A percentile compares a stretch with the other conserved stretches of the same genome.
Conservation (phyloP, 2,797 vertebrate genomes). For the Nyctibius grandis region DNA sequence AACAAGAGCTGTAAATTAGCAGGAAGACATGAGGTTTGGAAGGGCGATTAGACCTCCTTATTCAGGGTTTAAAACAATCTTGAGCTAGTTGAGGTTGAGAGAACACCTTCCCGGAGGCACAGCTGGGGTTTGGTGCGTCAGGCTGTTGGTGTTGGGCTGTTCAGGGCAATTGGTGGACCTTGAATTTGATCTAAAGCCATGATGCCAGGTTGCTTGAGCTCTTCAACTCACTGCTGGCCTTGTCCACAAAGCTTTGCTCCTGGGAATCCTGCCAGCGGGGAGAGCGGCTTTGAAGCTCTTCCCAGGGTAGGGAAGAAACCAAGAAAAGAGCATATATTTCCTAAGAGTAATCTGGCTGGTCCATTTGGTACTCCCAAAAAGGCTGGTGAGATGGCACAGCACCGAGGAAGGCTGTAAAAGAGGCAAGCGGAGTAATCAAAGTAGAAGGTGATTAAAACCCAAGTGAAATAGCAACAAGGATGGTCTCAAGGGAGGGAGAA, state of each 20-base stretch:
- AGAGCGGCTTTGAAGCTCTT: constrained; percentile 11
- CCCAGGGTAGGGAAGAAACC: constrained; percentile 3
- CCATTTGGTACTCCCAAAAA: constrained; percentile 3
- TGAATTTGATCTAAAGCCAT: not conserved
- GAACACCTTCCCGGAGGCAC: not conserved
- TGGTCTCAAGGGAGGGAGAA: not conserved
- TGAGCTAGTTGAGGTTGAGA: not conserved
- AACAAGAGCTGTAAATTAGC: not conserved
- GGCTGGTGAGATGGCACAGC: not conserved
- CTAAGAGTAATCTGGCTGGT: constrained; percentile 1
- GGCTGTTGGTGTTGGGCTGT: not conserved
- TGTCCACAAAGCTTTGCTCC: not conserved
- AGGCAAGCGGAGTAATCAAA: not conserved
- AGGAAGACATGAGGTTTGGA: not conserved
- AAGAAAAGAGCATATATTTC: constrained; percentile 27
- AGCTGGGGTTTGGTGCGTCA: not conserved
- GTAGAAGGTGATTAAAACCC: constrained; percentile 8
- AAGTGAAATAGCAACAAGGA: not conserved
- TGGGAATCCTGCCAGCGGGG: not conserved
- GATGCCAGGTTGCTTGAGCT: not conserved
- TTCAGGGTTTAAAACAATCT: not conserved
- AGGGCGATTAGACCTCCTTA: not conserved
- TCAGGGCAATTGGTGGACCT: not conserved
- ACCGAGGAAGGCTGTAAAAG: not conserved
- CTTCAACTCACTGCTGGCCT: not conserved